These are phyloP conservation scores for Microtus oregoni DNA, from an alignment of 2,113 vertebrate genomes.

Conservation along the genomic window DNA sequence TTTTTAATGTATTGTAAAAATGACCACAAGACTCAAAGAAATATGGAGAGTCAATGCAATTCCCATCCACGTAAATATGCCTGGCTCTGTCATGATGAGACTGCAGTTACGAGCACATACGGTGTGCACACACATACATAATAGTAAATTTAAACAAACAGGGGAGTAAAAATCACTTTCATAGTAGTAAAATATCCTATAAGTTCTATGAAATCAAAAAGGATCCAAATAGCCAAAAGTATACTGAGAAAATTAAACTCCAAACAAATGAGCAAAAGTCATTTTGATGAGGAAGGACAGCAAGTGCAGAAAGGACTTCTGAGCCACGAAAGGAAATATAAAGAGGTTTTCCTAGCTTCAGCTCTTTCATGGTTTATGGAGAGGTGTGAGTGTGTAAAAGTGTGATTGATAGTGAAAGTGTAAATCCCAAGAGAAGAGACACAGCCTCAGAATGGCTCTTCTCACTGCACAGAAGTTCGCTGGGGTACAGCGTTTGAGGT, in stretches of 20 bases:
- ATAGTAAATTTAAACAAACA: not conserved
- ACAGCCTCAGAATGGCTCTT: not conserved
- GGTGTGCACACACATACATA: not conserved
- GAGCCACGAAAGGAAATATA: not conserved
- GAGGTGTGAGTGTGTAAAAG: not conserved
- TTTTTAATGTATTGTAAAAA: not conserved
- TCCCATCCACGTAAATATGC: not conserved
- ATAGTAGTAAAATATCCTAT: no score
- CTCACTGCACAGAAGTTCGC: accelerated
- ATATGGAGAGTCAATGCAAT: not conserved
- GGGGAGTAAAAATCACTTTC: no score
- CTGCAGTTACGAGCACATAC: no score
- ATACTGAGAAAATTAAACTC: not conserved
- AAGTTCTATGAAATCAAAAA: not conserved
- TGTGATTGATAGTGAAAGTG: not conserved
- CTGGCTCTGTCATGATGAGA: not conserved
- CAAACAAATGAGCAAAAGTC: not conserved
- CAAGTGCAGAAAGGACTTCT: accelerated
- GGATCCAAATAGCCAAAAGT: not conserved
- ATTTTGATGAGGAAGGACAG: not conserved
- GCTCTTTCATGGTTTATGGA: not conserved
- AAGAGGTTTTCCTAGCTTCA: not conserved
- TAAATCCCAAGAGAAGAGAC: not conserved
- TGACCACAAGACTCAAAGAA: not conserved
- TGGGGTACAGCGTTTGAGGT: not conserved